Evolutionary conservation across 2,113 vertebrate genomes (phyloP).

Genomic region (Oreochromis aureus): DNA sequence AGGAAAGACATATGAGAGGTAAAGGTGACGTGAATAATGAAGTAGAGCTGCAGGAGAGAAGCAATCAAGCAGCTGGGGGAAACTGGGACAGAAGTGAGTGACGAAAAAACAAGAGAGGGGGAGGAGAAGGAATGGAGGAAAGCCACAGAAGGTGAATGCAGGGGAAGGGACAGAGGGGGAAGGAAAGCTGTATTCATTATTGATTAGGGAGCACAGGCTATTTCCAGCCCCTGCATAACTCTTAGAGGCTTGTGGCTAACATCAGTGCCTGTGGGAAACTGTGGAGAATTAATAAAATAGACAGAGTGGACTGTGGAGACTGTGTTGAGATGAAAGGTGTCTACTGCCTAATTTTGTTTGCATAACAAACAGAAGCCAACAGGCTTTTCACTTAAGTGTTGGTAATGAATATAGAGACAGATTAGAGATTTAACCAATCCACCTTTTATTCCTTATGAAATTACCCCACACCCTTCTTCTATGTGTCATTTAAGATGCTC

Average conservation of each 20-base stretch:
- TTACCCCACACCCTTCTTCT: background rate
- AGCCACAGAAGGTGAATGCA: background rate
- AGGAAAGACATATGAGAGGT: background rate
- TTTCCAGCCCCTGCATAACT: conserved; percentile 29
- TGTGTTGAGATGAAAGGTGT: background rate
- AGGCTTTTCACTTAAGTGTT: background rate
- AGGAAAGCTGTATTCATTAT: conserved; percentile 60
- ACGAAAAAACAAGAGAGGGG: conserved; percentile 1
- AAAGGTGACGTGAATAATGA: background rate
- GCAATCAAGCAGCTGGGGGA: background rate
- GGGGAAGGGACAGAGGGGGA: background rate
- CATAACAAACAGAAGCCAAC: background rate
- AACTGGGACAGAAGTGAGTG: background rate
- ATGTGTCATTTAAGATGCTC: background rate
- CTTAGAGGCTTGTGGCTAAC: background rate
- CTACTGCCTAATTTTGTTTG: background rate
- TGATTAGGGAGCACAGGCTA: conserved; percentile 54
- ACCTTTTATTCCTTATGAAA: background rate
- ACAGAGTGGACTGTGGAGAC: background rate
- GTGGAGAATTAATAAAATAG: background rate
- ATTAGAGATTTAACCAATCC: background rate
- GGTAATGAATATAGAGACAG: background rate
- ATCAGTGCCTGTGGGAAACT: background rate
- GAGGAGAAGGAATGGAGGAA: conserved; percentile 1
- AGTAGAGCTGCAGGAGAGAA: background rate